Evolutionary conservation across 2,113 vertebrate genomes (phyloP).

Genomic region (Semnopithecus entellus): DNA sequence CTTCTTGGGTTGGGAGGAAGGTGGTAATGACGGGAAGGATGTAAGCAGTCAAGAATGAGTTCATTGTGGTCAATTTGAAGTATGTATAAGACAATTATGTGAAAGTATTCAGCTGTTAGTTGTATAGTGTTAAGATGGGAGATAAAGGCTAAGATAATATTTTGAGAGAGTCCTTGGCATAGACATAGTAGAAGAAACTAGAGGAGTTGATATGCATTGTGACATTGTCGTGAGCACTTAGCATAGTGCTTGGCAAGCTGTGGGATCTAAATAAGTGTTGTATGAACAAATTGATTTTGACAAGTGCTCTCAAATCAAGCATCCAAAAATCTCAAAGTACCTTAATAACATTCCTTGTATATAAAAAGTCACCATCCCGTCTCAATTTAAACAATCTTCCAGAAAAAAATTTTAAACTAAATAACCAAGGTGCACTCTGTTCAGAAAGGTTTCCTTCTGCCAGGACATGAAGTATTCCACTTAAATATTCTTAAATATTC

Average conservation of each 20-base stretch:
- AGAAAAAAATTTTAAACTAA: neutral
- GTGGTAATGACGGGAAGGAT: neutral
- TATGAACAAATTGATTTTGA: neutral
- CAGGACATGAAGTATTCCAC: neutral
- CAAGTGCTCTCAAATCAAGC: neutral
- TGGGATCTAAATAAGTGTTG: neutral
- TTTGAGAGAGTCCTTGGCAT: neutral
- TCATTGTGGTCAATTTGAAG: neutral
- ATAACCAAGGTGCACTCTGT: neutral
- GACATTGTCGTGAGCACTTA: neutral
- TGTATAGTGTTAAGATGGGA: neutral
- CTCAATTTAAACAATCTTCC: conserved; percentile 5
- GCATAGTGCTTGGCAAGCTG: neutral
- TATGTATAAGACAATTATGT: neutral
- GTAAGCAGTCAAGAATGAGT: neutral
- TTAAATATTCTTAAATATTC: neutral
- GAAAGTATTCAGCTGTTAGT: neutral
- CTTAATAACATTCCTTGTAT: neutral
- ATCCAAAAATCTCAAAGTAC: neutral
- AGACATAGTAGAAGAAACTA: neutral
- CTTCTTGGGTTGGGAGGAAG: neutral
- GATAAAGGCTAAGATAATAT: neutral
- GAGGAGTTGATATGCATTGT: neutral
- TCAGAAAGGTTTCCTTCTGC: neutral
- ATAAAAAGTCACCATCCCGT: neutral